A percentile compares a stretch with the other conserved stretches of the same genome.
These are phyloP conservation scores for Pseudocheirus occidentalis DNA, from an alignment of 2,797 vertebrate species.

Conservation along the genomic window DNA sequence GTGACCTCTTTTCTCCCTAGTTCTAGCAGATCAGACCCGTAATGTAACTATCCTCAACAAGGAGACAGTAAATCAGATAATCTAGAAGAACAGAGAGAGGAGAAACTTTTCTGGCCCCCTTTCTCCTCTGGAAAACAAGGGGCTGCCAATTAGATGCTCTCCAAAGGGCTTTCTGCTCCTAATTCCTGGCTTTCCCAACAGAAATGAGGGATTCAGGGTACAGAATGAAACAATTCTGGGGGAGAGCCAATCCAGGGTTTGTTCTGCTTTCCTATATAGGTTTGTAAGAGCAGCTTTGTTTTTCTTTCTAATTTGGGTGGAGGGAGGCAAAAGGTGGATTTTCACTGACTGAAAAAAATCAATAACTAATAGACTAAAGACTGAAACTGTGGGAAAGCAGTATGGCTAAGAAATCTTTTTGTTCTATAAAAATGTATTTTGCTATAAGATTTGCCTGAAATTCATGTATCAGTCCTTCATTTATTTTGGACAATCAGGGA, in stretches of 20 bases:
- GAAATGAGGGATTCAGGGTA: neutral
- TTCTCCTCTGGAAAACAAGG: neutral
- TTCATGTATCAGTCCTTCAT: neutral
- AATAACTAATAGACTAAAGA: neutral
- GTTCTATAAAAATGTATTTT: neutral
- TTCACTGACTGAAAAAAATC: neutral
- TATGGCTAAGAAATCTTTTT: neutral
- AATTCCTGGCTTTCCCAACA: neutral
- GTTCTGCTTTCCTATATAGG: neutral
- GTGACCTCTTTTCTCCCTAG: neutral
- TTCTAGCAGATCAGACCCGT: neutral
- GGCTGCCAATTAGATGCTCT: neutral
- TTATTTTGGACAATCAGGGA: neutral
- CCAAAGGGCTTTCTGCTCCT: neutral
- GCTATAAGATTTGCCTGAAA: neutral
- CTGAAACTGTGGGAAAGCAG: neutral
- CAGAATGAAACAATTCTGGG: neutral
- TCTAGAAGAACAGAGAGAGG: neutral
- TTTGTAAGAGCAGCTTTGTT: neutral
- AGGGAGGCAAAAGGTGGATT: neutral
- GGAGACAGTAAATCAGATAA: neutral
- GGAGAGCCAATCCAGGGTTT: neutral
- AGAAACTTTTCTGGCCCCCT: neutral
- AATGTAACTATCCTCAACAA: neutral
- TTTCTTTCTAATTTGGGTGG: neutral